Conservation (phyloP, 1,140 invertebrate genomes). For the Hormaphis cornu region DNA sequence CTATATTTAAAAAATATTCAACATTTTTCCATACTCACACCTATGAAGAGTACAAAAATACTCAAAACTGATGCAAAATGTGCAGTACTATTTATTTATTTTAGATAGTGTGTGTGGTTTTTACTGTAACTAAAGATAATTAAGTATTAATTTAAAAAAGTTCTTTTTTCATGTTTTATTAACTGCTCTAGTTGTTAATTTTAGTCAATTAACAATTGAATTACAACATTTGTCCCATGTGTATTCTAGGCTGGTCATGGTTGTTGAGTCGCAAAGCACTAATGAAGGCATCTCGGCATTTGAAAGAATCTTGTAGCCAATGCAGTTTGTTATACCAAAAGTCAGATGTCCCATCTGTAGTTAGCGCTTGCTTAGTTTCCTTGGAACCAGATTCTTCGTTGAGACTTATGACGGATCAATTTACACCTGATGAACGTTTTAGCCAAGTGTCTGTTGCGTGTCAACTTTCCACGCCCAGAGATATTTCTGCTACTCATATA, state of each 20-base stretch:
- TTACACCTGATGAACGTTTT: conserved; percentile 83
- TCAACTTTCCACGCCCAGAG: conserved; percentile 79
- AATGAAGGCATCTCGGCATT: conserved; percentile 70
- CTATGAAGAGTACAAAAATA: too few relatives aligned
- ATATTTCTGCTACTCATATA: conserved; percentile 95
- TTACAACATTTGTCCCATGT: background rate
- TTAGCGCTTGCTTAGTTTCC: conserved; percentile 94
- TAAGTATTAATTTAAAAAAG: too few relatives aligned
- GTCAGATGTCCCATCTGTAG: conserved; percentile 71
- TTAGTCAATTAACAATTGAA: too few relatives aligned
- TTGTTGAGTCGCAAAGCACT: conserved; percentile 85
- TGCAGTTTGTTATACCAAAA: conserved; percentile 70
- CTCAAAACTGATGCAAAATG: too few relatives aligned
- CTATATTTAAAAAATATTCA: too few relatives aligned
- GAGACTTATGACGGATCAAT: conserved; percentile 88
- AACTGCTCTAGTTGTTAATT: too few relatives aligned
- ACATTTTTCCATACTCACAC: too few relatives aligned
- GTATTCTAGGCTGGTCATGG: conserved; percentile 72
- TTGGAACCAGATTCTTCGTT: conserved; percentile 89
- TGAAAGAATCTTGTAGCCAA: conserved; percentile 83
- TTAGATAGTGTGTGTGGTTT: too few relatives aligned
- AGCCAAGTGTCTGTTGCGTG: conserved; percentile 73
- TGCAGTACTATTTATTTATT: too few relatives aligned
- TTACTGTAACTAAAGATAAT: too few relatives aligned
- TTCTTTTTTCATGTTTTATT: too few relatives aligned